Percentiles rank a stretch among this genome's conserved stretches.
Evolutionary conservation across 2,797 vertebrate genomes (phyloP).

Genomic region (Microctenopoma lineatum): DNA sequence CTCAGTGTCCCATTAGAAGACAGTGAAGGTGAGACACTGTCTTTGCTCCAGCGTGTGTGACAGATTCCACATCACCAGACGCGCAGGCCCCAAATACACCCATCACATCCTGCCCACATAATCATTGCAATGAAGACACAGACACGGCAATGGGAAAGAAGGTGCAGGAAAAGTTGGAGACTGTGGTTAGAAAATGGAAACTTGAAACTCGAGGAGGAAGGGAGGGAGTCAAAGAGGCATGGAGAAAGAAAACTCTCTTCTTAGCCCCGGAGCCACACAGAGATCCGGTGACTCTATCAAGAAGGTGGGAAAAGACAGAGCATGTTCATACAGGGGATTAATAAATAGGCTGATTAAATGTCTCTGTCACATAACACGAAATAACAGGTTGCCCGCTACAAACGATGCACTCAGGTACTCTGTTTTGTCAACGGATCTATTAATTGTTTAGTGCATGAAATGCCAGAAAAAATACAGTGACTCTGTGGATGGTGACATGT

Average conservation of each 20-base stretch:
- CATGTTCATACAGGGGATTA: neutral
- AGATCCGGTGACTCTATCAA: slow-evolving; percentile 17
- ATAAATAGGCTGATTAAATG: neutral
- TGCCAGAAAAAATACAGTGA: too few species aligned
- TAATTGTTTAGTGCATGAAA: neutral
- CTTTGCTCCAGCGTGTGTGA: slow-evolving; percentile 65
- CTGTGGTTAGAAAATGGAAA: slow-evolving; percentile 52
- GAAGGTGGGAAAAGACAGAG: slow-evolving; percentile 26
- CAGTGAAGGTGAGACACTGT: slow-evolving; percentile 52
- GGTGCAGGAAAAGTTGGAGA: slow-evolving; percentile 41
- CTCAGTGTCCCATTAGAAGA: slow-evolving; percentile 59
- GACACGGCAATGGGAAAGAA: slow-evolving; percentile 36
- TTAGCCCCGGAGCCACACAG: slow-evolving; percentile 23
- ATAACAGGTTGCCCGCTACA: too few species aligned
- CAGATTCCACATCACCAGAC: slow-evolving; percentile 52
- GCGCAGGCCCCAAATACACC: slow-evolving; percentile 57
- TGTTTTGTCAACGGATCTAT: too few species aligned
- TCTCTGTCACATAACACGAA: neutral
- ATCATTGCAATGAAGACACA: slow-evolving; percentile 49
- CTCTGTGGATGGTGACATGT: neutral
- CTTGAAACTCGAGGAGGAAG: neutral
- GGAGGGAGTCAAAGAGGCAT: slow-evolving; percentile 5
- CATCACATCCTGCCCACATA: slow-evolving; percentile 62
- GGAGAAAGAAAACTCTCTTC: slow-evolving; percentile 29
- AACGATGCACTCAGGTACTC: too few species aligned